These are phyloP conservation scores for Drosophila lacertosa DNA, from an alignment of 1,140 invertebrate species.

Conservation along the genomic window DNA sequence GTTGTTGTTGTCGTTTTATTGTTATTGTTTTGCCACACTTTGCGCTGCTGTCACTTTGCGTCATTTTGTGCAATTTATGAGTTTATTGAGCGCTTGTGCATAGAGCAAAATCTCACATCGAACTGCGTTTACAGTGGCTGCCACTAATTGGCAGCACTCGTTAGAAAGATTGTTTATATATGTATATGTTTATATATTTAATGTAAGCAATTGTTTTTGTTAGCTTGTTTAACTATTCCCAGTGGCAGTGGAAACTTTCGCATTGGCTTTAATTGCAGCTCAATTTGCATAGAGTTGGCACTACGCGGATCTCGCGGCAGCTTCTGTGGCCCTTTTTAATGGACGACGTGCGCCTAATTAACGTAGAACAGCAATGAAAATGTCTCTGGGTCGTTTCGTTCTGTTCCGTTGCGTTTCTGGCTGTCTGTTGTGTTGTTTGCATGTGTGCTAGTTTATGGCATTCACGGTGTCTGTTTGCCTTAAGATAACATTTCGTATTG, in stretches of 20 bases:
- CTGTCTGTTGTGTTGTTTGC: conserved; percentile 35
- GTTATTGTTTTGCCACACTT: conserved; percentile 62
- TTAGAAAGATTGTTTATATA: conserved; percentile 17
- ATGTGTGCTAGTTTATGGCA: conserved; percentile 60
- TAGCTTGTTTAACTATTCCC: conserved; percentile 19
- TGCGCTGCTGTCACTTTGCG: conserved; percentile 43
- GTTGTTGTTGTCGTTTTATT: conserved; percentile 57
- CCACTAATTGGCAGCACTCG: conserved; percentile 72
- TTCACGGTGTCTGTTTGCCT: conserved; percentile 63
- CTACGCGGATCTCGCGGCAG: conserved; percentile 15
- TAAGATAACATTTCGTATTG: conserved; percentile 60
- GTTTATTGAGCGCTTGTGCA: conserved; percentile 56
- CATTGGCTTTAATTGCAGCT: conserved; percentile 58
- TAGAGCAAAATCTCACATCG: conserved; percentile 16
- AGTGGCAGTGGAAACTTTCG: conserved; percentile 30
- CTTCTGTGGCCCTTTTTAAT: conserved; percentile 60
- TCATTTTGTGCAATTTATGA: conserved; percentile 75
- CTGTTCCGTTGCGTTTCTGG: background rate
- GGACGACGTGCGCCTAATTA: conserved; percentile 72
- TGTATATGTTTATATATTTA: background rate
- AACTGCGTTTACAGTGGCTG: conserved; percentile 35
- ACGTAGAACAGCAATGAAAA: conserved; percentile 59
- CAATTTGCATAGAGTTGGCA: conserved; percentile 77
- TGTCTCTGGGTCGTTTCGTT: conserved; percentile 9
- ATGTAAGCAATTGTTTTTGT: conserved; percentile 45